Conservation (phyloP, 2,797 vertebrate genomes). For the Ambastaia sidthimunki region DNA sequence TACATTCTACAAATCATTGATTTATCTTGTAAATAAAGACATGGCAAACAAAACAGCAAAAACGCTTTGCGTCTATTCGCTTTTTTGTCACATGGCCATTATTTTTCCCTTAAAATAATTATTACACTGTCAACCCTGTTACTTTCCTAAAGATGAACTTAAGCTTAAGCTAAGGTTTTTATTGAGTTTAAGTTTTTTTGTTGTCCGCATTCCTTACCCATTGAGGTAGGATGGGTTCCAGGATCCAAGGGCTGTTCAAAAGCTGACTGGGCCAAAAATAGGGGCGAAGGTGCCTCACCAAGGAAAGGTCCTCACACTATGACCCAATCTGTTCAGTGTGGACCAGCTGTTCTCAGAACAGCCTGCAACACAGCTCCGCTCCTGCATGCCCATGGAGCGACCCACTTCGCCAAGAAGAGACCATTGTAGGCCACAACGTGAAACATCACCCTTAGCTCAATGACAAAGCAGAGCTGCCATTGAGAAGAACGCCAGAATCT, state of each 20-base stretch:
- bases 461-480: conserved; percentile 20
- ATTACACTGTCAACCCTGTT: no score
- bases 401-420: conserved; percentile 14
- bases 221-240: no score
- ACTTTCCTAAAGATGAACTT: no score
- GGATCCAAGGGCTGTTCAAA: neutral
- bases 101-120: no score
- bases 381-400: conserved; percentile 33
- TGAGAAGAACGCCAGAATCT: conserved; percentile 25
- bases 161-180: neutral
- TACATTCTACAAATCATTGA: no score
- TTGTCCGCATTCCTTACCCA: neutral
- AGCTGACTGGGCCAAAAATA: neutral
- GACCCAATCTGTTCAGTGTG: conserved; percentile 54
- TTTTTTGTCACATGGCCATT: no score
- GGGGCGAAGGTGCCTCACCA: conserved; percentile 30
- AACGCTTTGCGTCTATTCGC: no score
- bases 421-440: conserved; percentile 18
- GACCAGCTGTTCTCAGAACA: conserved; percentile 51
- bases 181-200: neutral
- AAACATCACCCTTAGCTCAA: conserved; percentile 12
- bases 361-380: conserved; percentile 31
- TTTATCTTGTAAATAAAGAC: no score
- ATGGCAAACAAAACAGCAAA: no score
- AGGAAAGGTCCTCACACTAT: conserved; percentile 35